Evolutionary conservation across 2,888 invertebrate genomes (phyloP), one percentile per base, ranked within the genome.

Genomic region (Ichneumon xanthorius): DNA sequence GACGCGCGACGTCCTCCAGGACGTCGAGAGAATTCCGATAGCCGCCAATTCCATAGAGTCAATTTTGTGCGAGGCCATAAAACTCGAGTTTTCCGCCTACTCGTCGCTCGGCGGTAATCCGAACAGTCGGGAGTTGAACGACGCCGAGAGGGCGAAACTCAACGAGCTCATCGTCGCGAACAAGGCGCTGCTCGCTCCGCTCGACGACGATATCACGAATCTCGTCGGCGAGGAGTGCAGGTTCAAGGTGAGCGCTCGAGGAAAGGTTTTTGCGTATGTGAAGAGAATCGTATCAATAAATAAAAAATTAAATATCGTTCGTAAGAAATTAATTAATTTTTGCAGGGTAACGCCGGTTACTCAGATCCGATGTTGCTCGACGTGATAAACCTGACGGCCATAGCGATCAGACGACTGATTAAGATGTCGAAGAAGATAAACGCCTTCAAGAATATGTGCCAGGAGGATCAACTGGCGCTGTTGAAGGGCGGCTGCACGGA

Each of bases 401-500:
- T 98, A 78, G 98, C 98, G 4, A 98, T 99, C 87, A 95, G 98
- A 85, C 95, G 99, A 77, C 94, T 97, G 77, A 97, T 97, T 91
- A 97, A 97, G 94, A 97, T 97, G 97, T 96, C 97, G 0, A 97
- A 97, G 92, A 97, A 97, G 92, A 97, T 97, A 73, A 97, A 96
- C 91, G 97, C 98, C 2, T 99, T 99, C 94, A 97, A 97, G 93
- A 97, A 97, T 91, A 97, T 99, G 96, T 98, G 98, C 92, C 98
- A 99, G 91, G 98, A 98, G 90, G 99, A 99, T 94, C 99, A 99
- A 94, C 96, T 98, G 76, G 96, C 96, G 26, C 94, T 98, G 14
- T 94, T 99, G 9, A 99, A 98, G 93, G 98, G 99, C 0, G 98
- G 99, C 0, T 98, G 98, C 92, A 98, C 98, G 70, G 99, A 99